Conservation (phyloP, 1,140 invertebrate genomes). For the Drosophila azteca region DNA sequence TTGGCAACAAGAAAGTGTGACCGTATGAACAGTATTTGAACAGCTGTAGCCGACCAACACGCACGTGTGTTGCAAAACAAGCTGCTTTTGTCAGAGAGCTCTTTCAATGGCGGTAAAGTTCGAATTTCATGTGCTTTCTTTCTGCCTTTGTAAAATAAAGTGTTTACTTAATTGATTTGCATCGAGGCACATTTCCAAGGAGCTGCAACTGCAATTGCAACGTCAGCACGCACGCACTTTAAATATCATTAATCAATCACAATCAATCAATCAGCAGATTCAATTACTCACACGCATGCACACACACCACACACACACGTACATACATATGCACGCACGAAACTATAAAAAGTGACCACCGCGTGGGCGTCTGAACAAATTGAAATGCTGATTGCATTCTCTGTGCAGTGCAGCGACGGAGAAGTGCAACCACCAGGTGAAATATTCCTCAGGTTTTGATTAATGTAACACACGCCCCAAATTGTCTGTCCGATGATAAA, state of each 20-base stretch:
- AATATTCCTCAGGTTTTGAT: conserved; percentile 55
- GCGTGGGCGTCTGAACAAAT: conserved; percentile 28
- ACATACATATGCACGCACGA: neutral
- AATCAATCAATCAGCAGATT: conserved; percentile 48
- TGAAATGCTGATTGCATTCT: conserved; percentile 40
- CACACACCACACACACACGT: neutral
- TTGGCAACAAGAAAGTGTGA: neutral
- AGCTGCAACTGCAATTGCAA: conserved; percentile 1
- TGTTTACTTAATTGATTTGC: conserved; percentile 3
- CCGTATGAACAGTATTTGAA: neutral
- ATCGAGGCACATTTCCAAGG: neutral
- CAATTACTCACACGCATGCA: conserved; percentile 16
- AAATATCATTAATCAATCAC: conserved; percentile 43
- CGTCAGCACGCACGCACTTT: conserved; percentile 26
- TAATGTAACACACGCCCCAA: conserved; percentile 61
- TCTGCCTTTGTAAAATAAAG: no score
- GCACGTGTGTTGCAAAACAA: no score
- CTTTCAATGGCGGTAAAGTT: no score
- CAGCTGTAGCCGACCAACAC: no score
- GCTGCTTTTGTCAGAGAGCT: no score
- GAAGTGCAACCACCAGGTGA: conserved; percentile 38
- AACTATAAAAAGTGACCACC: conserved; percentile 1
- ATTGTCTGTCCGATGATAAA: conserved; percentile 53
- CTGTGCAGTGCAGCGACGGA: neutral
- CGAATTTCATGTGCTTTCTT: no score